A percentile compares a stretch with the other conserved stretches of the same genome.
Conservation (phyloP, 2,113 vertebrate species). For the Myotis yumanensis region DNA sequence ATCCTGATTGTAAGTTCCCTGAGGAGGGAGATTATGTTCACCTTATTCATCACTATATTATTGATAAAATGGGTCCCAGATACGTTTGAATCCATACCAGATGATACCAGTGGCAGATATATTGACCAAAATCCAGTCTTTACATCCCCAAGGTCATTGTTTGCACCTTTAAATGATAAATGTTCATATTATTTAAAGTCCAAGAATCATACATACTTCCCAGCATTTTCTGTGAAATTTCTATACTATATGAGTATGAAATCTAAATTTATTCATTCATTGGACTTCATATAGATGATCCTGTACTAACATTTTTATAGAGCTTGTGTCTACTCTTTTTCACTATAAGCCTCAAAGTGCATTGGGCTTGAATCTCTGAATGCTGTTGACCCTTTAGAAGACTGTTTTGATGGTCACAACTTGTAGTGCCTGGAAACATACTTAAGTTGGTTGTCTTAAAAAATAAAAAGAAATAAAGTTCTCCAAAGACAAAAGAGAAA, state of each 20-base stretch:
- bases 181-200: not conserved
- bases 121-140: not conserved
- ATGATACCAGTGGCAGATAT: not conserved
- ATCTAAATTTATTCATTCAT: not conserved
- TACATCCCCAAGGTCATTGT: not conserved
- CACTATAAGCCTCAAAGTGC: constrained; percentile 77
- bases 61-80: not conserved
- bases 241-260: not conserved
- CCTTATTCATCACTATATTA: not conserved
- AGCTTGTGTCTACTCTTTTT: not conserved
- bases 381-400: constrained; percentile 71
- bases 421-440: constrained; percentile 71
- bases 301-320: not conserved
- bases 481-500: constrained; percentile 73
- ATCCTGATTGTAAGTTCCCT: not conserved
- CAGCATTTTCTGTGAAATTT: not conserved
- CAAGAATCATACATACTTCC: not conserved
- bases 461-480: constrained; percentile 31
- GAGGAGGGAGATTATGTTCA: not conserved
- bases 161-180: not conserved
- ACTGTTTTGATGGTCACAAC: constrained; percentile 68
- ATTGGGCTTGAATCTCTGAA: constrained; percentile 74
- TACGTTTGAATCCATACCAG: not conserved
- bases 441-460: constrained; percentile 68
- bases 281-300: not conserved